These are phyloP conservation scores for Penaeus vannamei DNA, from an alignment of 1,140 invertebrate species.

Conservation along the genomic window DNA sequence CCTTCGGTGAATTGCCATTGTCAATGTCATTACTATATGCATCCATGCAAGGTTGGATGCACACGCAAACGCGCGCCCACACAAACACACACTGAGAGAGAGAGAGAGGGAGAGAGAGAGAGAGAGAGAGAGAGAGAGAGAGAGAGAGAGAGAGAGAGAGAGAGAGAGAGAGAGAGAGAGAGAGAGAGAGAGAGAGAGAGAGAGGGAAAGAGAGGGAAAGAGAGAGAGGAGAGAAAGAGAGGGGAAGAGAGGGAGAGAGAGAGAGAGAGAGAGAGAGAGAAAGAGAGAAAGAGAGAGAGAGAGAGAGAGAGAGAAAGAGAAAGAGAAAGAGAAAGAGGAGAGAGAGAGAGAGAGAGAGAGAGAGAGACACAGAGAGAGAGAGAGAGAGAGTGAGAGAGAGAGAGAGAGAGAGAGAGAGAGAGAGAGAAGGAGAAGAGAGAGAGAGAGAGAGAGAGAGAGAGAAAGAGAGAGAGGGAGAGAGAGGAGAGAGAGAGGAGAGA, in stretches of 20 bases:
- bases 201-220: neutral
- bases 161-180: slow-evolving; percentile 23
- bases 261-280: neutral
- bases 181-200: too few species aligned
- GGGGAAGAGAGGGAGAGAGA: neutral
- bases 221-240: neutral
- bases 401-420: too few species aligned
- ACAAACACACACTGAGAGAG: too few species aligned
- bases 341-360: too few species aligned
- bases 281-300: neutral
- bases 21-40: neutral
- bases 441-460: too few species aligned
- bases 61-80: neutral
- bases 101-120: too few species aligned
- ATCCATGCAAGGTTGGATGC: neutral
- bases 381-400: too few species aligned
- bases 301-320: neutral
- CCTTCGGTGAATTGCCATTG: neutral
- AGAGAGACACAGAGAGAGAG: too few species aligned
- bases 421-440: too few species aligned
- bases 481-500: neutral
- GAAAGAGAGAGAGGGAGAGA: too few species aligned
- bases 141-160: neutral
- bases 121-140: neutral
- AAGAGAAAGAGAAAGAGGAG: too few species aligned